Percentiles rank a stretch among this genome's conserved stretches.
phyloP scores from a whole-genome alignment of 2,113 vertebrate species.

The Heptranchias perlo region DNA sequence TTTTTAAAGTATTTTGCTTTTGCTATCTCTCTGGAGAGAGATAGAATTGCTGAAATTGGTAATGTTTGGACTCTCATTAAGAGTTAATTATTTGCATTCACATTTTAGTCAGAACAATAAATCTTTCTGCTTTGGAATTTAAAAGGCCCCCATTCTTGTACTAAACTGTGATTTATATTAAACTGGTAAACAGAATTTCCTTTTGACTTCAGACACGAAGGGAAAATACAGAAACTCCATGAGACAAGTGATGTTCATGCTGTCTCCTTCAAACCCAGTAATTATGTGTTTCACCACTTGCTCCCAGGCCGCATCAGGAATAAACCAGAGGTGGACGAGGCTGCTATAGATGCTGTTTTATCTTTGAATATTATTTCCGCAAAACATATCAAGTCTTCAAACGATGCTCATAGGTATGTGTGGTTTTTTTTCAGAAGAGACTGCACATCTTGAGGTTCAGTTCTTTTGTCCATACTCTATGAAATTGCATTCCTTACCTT shows the following conservation, averaged over 20 bases:
- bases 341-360: constrained; percentile 80
- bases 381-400: constrained; percentile 89
- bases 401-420: constrained; percentile 83
- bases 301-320: constrained; percentile 80
- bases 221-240: neutral
- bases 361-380: constrained; percentile 97
- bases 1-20: neutral
- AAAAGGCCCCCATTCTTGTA: neutral
- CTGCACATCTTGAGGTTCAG: neutral
- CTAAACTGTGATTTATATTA: neutral
- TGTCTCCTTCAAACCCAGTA: neutral
- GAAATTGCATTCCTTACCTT: neutral
- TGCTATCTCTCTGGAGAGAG: neutral
- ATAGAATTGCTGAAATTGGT: neutral
- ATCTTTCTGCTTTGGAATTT: neutral
- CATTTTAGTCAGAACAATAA: neutral
- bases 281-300: too few relatives aligned
- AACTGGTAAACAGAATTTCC: too few relatives aligned
- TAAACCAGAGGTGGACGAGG: constrained; percentile 85
- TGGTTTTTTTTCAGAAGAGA: neutral
- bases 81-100: neutral
- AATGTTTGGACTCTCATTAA: neutral
- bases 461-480: neutral
- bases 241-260: too few relatives aligned
- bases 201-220: neutral